Base-by-base conservation (phyloP, 2,113 vertebrate genomes). In the Bothrops jararaca region DNA sequence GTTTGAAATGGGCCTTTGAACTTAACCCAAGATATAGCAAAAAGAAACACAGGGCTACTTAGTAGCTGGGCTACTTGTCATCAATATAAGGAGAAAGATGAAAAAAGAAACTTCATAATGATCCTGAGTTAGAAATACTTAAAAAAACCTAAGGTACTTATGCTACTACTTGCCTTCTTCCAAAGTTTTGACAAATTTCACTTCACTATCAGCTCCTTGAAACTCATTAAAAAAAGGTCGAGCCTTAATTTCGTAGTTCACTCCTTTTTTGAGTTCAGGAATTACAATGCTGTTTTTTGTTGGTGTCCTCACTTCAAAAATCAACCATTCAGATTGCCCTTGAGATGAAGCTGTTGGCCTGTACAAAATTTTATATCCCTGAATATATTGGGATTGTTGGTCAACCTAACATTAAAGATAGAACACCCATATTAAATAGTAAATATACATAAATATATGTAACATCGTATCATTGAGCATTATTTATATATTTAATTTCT, bases 221-320 rank as follows among this genome's bases (percentile, higher is more conserved):
- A 99, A 99, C 95, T 99, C 99, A 74, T 99, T 99, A 98, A 99
- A 99, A 97, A 99, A 99, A 42, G 99, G 99, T 26, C 98, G 98
- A 92, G 99, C 98, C 96, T 99, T 99, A 97, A 99, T 99, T 97
- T 99, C 98, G 0, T 99, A 99, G 94, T 98, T 99, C 95, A 99
- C 97, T 23, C 99, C 99, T 93, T 99, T 99, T 94, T 97, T 98
- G 64, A 99, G 98, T 95, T 99, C 98, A 0, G 98, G 98, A 94
- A 99, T 98, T 3, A 99, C 92, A 1, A 98, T 98, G 0, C 98
- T 99, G 95, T 99, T 98, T 96, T 99, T 99, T 80, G 98, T 98
- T 0, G 98, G 98, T 39, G 98, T 98, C 91, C 97, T 98, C 95
- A 99, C 99, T 98, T 99, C 99, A 91, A 99, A 99, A 95, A 99